Evolutionary conservation across 2,888 invertebrate genomes (phyloP).

Genomic region (Caenorhabditis angaria): DNA sequence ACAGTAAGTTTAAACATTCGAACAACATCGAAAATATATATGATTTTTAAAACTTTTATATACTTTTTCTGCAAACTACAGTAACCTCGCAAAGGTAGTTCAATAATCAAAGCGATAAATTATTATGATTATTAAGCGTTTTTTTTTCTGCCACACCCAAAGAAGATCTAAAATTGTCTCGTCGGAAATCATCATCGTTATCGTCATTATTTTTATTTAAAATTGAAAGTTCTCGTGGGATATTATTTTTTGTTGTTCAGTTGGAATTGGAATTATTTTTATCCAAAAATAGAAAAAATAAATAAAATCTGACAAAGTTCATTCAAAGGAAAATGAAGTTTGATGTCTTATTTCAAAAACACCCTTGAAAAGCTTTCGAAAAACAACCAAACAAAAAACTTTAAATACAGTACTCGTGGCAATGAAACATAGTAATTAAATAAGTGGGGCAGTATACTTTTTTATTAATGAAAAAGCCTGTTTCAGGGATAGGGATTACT

Average conservation of each 20-base stretch:
- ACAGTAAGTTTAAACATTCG: too few species aligned
- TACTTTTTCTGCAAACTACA: too few species aligned
- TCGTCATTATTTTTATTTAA: too few species aligned
- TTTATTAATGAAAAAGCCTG: background rate
- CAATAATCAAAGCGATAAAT: background rate
- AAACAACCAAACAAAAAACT: background rate
- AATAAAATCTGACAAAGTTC: background rate
- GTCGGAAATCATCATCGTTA: conserved; percentile 4
- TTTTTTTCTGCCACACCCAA: conserved; percentile 4
- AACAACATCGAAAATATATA: too few species aligned
- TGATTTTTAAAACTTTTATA: too few species aligned
- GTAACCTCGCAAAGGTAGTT: too few species aligned
- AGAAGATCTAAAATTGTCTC: background rate
- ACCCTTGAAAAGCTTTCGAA: background rate
- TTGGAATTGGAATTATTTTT: background rate
- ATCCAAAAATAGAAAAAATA: background rate
- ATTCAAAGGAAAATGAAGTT: background rate
- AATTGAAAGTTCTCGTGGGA: background rate
- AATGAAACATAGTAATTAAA: background rate
- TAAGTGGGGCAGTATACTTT: background rate
- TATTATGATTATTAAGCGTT: background rate
- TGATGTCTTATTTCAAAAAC: background rate
- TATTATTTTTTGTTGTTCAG: too few species aligned
- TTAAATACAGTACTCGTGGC: background rate
- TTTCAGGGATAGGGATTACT: background rate